Evolutionary conservation across 2,113 vertebrate species (phyloP).

Genomic region (Thermophis baileyi): DNA sequence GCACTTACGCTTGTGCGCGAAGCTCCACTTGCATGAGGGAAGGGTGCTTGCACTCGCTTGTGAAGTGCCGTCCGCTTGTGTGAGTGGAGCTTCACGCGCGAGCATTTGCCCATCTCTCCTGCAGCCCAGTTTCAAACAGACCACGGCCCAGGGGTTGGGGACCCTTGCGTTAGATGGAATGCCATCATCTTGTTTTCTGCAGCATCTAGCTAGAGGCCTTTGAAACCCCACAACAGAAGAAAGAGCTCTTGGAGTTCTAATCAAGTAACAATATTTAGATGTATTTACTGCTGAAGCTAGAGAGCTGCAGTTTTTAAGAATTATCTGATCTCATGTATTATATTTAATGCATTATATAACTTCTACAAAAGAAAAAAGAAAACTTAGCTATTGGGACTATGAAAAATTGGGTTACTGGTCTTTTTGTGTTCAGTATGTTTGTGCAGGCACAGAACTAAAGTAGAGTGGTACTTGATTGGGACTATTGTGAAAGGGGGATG

Average conservation of each 20-base stretch:
- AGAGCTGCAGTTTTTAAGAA: neutral
- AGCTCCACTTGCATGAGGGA: no score
- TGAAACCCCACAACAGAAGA: neutral
- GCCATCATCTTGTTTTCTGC: neutral
- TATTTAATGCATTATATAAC: neutral
- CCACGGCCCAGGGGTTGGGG: no score
- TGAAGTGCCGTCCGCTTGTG: no score
- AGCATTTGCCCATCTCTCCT: no score
- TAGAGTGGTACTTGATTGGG: neutral
- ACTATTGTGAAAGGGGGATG: neutral
- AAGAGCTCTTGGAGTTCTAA: neutral
- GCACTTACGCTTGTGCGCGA: no score
- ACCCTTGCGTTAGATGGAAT: no score
- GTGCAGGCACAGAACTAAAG: neutral
- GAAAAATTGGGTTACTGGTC: neutral
- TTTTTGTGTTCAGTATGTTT: neutral
- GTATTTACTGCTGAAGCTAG: neutral
- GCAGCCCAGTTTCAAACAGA: no score
- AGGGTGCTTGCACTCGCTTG: no score
- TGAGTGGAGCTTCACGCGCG: no score
- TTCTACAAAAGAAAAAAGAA: neutral
- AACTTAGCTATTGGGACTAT: neutral
- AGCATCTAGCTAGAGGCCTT: neutral
- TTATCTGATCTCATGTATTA: neutral
- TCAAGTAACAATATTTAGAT: neutral